Conservation (phyloP, 2,888 invertebrate species). For the Lamellibrachia satsuma region DNA sequence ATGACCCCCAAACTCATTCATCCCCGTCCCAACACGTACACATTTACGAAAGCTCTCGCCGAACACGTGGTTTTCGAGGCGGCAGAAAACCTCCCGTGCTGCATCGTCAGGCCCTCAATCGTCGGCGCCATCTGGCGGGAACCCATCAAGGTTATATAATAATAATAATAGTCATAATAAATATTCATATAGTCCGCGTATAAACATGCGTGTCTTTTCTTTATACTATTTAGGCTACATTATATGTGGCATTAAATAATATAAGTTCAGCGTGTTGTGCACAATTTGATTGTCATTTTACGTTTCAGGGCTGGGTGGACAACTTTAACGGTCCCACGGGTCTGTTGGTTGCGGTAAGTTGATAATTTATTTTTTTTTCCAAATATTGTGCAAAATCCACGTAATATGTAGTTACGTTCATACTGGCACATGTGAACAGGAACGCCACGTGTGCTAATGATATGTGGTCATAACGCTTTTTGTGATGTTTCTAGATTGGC, state of each 20-base stretch:
- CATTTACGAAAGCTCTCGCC: conserved; percentile 85
- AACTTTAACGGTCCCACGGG: conserved; percentile 92
- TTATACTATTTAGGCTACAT: background rate
- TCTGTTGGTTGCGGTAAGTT: conserved; percentile 67
- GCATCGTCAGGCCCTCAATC: conserved; percentile 86
- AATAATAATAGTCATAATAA: no score
- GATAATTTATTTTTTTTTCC: background rate
- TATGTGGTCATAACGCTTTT: background rate
- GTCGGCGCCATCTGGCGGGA: conserved; percentile 76
- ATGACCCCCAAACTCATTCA: conserved; percentile 68
- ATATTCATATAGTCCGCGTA: no score
- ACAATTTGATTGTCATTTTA: background rate
- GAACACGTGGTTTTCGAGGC: conserved; percentile 82
- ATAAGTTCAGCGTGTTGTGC: background rate
- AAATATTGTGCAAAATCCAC: background rate
- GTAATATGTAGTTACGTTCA: background rate
- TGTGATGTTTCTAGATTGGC: conserved; percentile 55
- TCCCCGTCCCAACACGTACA: conserved; percentile 87
- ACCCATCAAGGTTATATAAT: conserved; percentile 55
- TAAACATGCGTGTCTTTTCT: background rate
- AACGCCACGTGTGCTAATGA: background rate
- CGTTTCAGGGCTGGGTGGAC: conserved; percentile 82
- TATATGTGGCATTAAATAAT: background rate
- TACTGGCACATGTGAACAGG: background rate
- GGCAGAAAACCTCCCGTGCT: conserved; percentile 76